Conservation (phyloP, 2,888 invertebrate species). For the Rotaria sp. region DNA sequence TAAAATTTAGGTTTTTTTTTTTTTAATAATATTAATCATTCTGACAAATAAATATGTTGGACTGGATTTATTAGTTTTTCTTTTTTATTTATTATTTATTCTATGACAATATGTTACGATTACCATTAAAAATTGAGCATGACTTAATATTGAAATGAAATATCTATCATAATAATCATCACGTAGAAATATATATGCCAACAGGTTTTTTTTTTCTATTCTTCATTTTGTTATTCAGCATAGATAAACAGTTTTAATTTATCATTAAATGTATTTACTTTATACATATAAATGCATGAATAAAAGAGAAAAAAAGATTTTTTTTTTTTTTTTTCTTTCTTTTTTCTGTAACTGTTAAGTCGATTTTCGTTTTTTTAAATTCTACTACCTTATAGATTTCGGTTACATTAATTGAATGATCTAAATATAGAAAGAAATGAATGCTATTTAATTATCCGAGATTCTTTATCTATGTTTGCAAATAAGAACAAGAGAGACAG, state of each 20-base stretch:
- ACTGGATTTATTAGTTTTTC: no score
- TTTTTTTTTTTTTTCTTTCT: neutral
- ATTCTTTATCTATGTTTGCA: neutral
- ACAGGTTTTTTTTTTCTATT: neutral
- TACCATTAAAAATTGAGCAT: neutral
- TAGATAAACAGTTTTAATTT: neutral
- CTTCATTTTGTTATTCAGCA: neutral
- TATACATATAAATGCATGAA: neutral
- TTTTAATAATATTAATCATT: no score
- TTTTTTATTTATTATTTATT: neutral
- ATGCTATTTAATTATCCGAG: neutral
- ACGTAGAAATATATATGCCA: neutral
- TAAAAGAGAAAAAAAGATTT: neutral
- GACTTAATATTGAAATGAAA: neutral
- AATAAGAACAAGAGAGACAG: neutral
- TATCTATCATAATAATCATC: neutral
- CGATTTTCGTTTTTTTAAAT: neutral
- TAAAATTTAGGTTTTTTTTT: no score
- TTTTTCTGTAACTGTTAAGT: no score
- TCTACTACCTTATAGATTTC: neutral
- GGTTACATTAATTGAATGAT: neutral
- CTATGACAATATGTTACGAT: neutral
- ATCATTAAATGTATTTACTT: neutral
- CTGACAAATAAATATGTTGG: no score
- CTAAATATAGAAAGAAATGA: neutral